Conservation (phyloP, 2,113 vertebrate genomes). For the Hassar affinis region DNA sequence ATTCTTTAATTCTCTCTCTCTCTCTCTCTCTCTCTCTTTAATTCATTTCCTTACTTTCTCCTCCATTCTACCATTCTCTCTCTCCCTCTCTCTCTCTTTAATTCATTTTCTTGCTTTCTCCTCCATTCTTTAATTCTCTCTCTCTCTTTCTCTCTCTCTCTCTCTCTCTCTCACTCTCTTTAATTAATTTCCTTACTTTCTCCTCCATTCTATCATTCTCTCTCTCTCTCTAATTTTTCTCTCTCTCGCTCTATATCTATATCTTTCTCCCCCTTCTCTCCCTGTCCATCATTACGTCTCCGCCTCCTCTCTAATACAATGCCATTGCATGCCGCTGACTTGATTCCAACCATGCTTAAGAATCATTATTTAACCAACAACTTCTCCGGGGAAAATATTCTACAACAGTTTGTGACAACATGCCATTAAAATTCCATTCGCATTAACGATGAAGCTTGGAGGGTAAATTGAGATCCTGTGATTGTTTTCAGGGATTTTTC, state of each 20-base stretch:
- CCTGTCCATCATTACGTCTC: neutral
- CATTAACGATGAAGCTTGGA: neutral
- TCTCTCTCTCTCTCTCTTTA: neutral
- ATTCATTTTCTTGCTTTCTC: neutral
- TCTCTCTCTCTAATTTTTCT: too few relatives aligned
- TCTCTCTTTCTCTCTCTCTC: neutral
- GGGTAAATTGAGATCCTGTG: neutral
- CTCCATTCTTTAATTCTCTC: neutral
- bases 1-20: too few relatives aligned
- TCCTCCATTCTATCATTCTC: too few relatives aligned
- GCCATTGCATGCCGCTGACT: neutral
- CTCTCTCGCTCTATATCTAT: too few relatives aligned
- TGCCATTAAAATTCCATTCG: neutral
- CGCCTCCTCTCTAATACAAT: neutral
- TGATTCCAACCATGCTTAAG: slow-evolving; percentile 1
- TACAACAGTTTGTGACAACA: neutral
- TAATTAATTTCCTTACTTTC: too few relatives aligned
- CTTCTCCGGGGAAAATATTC: neutral
- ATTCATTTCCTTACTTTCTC: too few relatives aligned
- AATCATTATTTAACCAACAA: neutral
- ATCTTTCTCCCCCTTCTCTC: too few relatives aligned
- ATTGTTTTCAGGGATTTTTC: neutral
- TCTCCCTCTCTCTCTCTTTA: neutral
- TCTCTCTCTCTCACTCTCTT: neutral
- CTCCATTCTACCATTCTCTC: too few relatives aligned